Evolutionary conservation across 92 coral and sea anemone genomes (phyloP), one percentile per base, ranked within the genome.

Genomic region (Umimayanthus kanabou): DNA sequence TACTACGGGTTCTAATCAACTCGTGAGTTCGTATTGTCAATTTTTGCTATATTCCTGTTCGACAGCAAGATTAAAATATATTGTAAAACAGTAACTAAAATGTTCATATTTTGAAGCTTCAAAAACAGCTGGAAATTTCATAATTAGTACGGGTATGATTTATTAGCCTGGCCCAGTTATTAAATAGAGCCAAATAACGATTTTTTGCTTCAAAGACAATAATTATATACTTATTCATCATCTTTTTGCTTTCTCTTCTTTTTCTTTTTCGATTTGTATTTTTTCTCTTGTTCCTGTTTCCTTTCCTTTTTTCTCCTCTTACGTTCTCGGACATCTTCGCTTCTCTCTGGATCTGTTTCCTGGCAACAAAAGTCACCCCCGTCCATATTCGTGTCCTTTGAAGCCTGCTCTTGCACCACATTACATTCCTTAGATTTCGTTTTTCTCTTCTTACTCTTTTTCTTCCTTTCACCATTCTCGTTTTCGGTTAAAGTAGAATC

Each of bases 171-270:
- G 20, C 11, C 3, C 49, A 43, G 49, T 69, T 33, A 33, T 0
- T 33, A 33, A 69, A 69, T n/a, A n/a, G 22, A 25, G 37, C 28
- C 23, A 72, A 10, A 8, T 11, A 72, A 72, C 42, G 6, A 29
- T 18, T 15, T 43, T 42, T 76, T 45, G 28, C 15, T 50, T 79
- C 57, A 10, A 28, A 22, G 26, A 80, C 26, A 33, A 33, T 33
- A 33, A 33, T 33, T 9, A 4, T 15, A 55, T 25, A 13, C 39
- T 70, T 45, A 69, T 39, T 83, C 26, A 14, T 49, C 11, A 8
- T 70, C 78, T 70, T 83, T 83, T 49, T 28, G 39, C 42, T 70
- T 83, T 37, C 28, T 69, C 50, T 83, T 83, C 85, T 81, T 81
- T 47, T 67, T 83, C 87, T 69, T 83, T 83, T 83, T 83, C 30